Evolutionary conservation across 1,140 invertebrate genomes (phyloP), one percentile per base, ranked within the genome.

Genomic region (Battus philenor): DNA sequence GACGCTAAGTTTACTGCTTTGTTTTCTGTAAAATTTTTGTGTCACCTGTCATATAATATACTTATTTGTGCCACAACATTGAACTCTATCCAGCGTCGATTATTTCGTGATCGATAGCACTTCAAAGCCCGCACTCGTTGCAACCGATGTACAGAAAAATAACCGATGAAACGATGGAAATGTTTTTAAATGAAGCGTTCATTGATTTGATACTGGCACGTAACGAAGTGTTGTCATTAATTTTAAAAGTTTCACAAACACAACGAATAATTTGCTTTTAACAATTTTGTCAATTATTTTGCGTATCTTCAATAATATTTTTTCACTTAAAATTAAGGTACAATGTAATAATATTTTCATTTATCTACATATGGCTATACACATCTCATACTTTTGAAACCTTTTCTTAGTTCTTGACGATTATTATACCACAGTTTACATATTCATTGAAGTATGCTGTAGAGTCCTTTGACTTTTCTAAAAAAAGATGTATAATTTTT

Each of bases 51-150:
- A n/a, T n/a, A n/a, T n/a, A n/a, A 17, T 36, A 18, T 36, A 36
- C 15, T 12, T 22, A 22, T 22, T 26, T 26, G 11, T 13, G n/a
- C 36, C 18, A 8, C 11, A 39, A 39, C 20, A 39, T 39, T 39
- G 36, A 26, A 39, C 36, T 24, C 7, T 12, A 39, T 39, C 22
- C 18, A 39, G 8, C 11, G 36, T 26, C 11, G 20, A 39, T 39
- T 39, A 39, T 39, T 39, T 22, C 12, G 36, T 51, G 50, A 61
- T 54, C 50, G 58, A 57, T 61, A 39, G 50, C 45, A 31, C 39
- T 57, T 47, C 43, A 49, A 55, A 51, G 47, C 18, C 20, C 16
- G 43, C 29, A 30, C 16, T 39, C 20, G 26, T 36, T 36, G 33
- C 20, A 38, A 26, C 22, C 36, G 36, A 39, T 39, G 18, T 26